A percentile compares a stretch with the other conserved stretches of the same genome.
Evolutionary conservation across 1,140 invertebrate species (phyloP).

Genomic region (Ceratina japonica): DNA sequence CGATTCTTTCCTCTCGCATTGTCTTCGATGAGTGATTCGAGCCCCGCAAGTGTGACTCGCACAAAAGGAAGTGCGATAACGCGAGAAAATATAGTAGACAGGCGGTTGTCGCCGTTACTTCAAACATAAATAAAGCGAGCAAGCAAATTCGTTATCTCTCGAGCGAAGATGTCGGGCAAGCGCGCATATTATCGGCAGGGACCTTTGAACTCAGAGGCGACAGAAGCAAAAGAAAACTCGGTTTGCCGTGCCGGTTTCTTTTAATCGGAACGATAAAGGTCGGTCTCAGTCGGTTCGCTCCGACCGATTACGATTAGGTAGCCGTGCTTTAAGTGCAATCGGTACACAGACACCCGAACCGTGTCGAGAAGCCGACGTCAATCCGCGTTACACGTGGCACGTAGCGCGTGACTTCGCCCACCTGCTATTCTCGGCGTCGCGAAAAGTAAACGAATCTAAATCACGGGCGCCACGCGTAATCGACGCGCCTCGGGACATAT

Average conservation of each 20-base stretch:
- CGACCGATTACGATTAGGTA: conserved; percentile 29
- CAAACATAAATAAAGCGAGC: conserved; percentile 44
- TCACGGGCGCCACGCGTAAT: background rate
- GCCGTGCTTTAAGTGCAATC: conserved; percentile 45
- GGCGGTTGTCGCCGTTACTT: conserved; percentile 19
- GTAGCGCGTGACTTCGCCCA: conserved; percentile 2
- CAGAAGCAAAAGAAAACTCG: conserved; percentile 35
- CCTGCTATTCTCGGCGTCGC: conserved; percentile 11
- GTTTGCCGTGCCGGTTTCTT: conserved; percentile 12
- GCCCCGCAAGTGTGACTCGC: background rate
- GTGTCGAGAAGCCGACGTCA: too few species aligned
- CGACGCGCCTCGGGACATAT: background rate
- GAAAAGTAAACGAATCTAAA: background rate
- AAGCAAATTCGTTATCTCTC: conserved; percentile 46
- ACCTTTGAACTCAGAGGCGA: conserved; percentile 62
- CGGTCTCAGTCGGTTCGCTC: conserved; percentile 23
- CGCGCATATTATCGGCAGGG: conserved; percentile 46
- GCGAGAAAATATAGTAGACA: conserved; percentile 33
- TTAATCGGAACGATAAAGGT: conserved; percentile 37
- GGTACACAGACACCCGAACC: conserved; percentile 15
- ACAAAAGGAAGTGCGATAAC: conserved; percentile 44
- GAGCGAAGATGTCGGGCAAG: conserved; percentile 39
- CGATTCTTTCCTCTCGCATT: too few species aligned
- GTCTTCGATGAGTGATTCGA: too few species aligned
- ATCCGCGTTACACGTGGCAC: too few species aligned